Conservation (phyloP, 2,888 invertebrate genomes). For the Archaeoteleia sp. region DNA sequence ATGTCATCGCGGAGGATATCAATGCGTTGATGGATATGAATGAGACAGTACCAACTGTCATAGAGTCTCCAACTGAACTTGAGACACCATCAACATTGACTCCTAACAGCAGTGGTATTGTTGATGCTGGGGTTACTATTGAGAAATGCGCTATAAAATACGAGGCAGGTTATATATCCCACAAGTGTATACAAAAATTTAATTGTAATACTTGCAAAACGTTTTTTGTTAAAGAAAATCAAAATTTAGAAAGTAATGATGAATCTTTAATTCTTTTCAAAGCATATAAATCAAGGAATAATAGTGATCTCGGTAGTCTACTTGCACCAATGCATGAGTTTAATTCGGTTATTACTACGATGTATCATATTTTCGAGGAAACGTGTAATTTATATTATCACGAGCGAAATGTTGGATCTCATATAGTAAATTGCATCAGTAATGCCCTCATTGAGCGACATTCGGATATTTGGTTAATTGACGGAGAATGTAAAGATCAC, state of each 20-base stretch:
- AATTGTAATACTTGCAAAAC: background rate
- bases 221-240: background rate
- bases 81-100: too few species aligned
- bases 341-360: background rate
- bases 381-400: background rate
- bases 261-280: constrained; percentile 6
- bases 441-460: background rate
- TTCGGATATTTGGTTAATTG: background rate
- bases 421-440: background rate
- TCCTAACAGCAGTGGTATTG: too few species aligned
- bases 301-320: background rate
- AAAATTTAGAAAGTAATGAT: background rate
- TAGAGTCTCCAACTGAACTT: too few species aligned
- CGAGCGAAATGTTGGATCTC: background rate
- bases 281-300: background rate
- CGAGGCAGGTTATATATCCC: constrained; percentile 2
- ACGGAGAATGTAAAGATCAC: constrained; percentile 5
- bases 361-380: background rate
- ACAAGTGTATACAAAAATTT: background rate
- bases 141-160: constrained; percentile 10
- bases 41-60: too few species aligned
- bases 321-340: background rate
- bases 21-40: too few species aligned
- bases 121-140: background rate
- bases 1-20: too few species aligned